A percentile compares a stretch with the other conserved stretches of the same genome.
These are phyloP conservation scores for Pristionchus exspectatus DNA, from an alignment of 2,888 invertebrate species.

Conservation along the genomic window DNA sequence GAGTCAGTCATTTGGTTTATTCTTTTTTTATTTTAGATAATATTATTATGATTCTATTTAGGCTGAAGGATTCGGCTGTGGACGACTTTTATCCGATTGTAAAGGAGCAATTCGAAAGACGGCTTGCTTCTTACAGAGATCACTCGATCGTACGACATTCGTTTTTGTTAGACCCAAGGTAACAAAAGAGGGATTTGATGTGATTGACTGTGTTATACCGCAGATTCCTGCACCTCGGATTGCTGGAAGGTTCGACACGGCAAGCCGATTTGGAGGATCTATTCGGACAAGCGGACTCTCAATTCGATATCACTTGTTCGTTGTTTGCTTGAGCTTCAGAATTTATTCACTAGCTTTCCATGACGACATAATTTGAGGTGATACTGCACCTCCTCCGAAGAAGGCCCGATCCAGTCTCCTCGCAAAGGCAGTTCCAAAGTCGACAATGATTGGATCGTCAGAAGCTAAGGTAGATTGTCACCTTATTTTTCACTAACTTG, in stretches of 20 bases:
- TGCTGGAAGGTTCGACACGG: background rate
- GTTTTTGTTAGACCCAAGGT: background rate
- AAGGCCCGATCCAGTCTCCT: background rate
- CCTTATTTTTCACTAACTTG: background rate
- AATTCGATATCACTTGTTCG: background rate
- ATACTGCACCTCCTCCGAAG: background rate
- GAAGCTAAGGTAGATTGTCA: background rate
- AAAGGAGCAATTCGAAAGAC: background rate
- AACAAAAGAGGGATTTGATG: background rate
- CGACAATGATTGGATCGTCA: background rate
- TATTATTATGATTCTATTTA: background rate
- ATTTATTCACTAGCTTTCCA: background rate
- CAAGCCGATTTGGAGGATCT: background rate
- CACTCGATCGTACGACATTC: background rate
- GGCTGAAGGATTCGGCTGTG: background rate
- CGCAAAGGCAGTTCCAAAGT: background rate
- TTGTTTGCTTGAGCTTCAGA: background rate
- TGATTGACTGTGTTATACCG: too few species aligned
- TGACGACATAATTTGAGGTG: background rate
- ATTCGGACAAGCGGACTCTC: background rate
- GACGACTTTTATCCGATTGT: background rate
- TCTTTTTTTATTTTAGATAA: too few species aligned
- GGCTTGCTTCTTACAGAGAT: background rate
- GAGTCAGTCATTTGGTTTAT: too few species aligned
- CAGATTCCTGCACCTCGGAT: background rate